These are phyloP conservation scores for Rhizomys pruinosus DNA, from an alignment of 2,113 vertebrate genomes.

Conservation along the genomic window DNA sequence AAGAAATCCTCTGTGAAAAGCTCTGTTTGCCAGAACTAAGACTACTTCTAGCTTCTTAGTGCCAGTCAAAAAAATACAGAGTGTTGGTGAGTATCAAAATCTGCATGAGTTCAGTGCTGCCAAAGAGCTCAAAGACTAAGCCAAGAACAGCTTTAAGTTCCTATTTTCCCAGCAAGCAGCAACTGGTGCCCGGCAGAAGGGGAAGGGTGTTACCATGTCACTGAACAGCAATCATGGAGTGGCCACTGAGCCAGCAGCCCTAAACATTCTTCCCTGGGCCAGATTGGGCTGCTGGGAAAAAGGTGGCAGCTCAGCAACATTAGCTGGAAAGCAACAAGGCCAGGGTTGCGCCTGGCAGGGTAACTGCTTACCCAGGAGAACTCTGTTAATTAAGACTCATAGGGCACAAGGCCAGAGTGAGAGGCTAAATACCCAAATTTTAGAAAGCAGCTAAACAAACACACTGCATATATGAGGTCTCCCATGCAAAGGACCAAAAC, in stretches of 20 bases:
- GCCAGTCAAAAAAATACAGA: background rate
- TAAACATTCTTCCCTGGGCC: slow-evolving; percentile 50
- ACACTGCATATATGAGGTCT: background rate
- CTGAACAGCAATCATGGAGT: slow-evolving; percentile 32
- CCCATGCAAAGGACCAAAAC: background rate
- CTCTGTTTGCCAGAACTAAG: background rate
- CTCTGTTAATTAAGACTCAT: slow-evolving; percentile 68
- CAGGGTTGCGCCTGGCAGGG: background rate
- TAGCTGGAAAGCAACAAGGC: slow-evolving; percentile 63
- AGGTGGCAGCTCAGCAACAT: background rate
- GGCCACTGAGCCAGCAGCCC: slow-evolving; percentile 50
- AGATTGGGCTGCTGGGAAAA: slow-evolving; percentile 59
- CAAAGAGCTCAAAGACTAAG: slow-evolving; percentile 25
- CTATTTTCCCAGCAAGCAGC: slow-evolving; percentile 66
- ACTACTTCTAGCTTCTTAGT: background rate
- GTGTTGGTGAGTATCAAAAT: background rate
- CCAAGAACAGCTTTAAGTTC: slow-evolving; percentile 59
- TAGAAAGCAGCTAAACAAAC: slow-evolving; percentile 25
- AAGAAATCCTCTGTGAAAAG: background rate
- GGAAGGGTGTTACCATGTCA: slow-evolving; percentile 51
- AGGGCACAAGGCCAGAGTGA: slow-evolving; percentile 58
- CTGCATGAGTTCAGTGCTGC: background rate
- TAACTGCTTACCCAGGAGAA: slow-evolving; percentile 23
- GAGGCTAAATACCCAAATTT: slow-evolving; percentile 54
- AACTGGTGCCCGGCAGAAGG: slow-evolving; percentile 73